These are phyloP conservation scores for Galleria mellonella DNA, from an alignment of 1,140 invertebrate genomes.

Conservation along the genomic window DNA sequence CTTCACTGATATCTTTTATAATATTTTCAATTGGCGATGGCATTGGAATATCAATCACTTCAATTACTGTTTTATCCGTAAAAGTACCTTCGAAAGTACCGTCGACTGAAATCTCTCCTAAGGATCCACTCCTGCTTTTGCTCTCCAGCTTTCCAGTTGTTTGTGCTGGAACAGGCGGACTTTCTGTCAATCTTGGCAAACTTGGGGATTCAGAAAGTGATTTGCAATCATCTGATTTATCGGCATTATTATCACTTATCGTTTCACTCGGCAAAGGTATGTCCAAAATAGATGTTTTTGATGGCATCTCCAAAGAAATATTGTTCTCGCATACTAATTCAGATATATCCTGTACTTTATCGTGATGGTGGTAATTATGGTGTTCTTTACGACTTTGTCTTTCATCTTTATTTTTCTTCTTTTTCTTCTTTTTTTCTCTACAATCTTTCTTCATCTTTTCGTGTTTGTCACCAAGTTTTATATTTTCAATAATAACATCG, in stretches of 20 bases:
- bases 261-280: slow-evolving; percentile 53
- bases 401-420: slow-evolving; percentile 88
- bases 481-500: slow-evolving; percentile 21
- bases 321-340: slow-evolving; percentile 19
- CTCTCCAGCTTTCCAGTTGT: slow-evolving; percentile 21
- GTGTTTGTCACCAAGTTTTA: slow-evolving; percentile 55
- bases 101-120: slow-evolving; percentile 26
- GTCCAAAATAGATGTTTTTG: slow-evolving; percentile 46
- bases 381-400: slow-evolving; percentile 80
- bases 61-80: slow-evolving; percentile 34
- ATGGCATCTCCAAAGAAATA: slow-evolving; percentile 22
- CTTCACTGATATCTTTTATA: slow-evolving; percentile 40
- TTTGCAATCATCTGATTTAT: slow-evolving; percentile 41
- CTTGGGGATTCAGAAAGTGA: slow-evolving; percentile 54
- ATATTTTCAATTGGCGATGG: slow-evolving; percentile 50
- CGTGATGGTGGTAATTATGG: slow-evolving; percentile 78
- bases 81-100: slow-evolving; percentile 30
- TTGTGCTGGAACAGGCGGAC: slow-evolving; percentile 40
- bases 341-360: slow-evolving; percentile 23
- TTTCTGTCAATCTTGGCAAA: slow-evolving; percentile 68
- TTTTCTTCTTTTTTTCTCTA: slow-evolving; percentile 88
- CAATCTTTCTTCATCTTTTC: slow-evolving; percentile 76
- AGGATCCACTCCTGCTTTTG: slow-evolving; percentile 2
- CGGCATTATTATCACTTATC: slow-evolving; percentile 20
- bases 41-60: slow-evolving; percentile 55